Conservation (phyloP, 2,113 vertebrate genomes). For the Dascyllus trimaculatus region DNA sequence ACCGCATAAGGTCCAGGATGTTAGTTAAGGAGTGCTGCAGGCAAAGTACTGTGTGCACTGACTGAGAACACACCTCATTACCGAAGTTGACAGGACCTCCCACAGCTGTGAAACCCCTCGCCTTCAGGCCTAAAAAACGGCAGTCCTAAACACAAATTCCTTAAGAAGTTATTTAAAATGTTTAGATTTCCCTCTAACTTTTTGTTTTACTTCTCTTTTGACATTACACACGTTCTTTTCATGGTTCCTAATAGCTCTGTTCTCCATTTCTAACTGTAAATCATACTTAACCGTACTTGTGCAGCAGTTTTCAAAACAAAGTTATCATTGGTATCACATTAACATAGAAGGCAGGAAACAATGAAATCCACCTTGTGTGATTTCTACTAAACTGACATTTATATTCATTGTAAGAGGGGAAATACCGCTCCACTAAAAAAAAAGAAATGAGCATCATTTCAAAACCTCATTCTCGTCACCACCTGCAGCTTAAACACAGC, state of each 20-base stretch:
- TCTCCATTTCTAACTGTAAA: neutral
- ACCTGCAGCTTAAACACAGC: constrained; percentile 67
- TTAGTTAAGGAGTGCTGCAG: constrained; percentile 33
- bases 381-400: constrained; percentile 34
- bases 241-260: neutral
- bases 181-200: neutral
- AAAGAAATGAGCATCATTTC: constrained; percentile 31
- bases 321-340: constrained; percentile 27
- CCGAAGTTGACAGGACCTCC: constrained; percentile 46
- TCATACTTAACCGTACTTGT: constrained; percentile 9
- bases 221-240: neutral
- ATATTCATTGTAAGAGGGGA: constrained; percentile 41
- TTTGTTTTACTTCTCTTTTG: neutral
- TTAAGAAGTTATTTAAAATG: neutral
- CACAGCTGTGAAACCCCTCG: constrained; percentile 24
- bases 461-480: constrained; percentile 52
- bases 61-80: constrained; percentile 58
- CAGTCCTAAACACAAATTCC: constrained; percentile 1
- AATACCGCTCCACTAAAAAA: constrained; percentile 28
- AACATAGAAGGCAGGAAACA: neutral
- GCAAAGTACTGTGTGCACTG: constrained; percentile 31
- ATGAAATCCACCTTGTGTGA: constrained; percentile 8
- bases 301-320: constrained; percentile 18
- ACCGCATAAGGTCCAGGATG: constrained; percentile 3
- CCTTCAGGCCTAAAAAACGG: constrained; percentile 17